Evolutionary conservation across 2,113 vertebrate genomes (phyloP).

Genomic region (Bujurquina vittata): DNA sequence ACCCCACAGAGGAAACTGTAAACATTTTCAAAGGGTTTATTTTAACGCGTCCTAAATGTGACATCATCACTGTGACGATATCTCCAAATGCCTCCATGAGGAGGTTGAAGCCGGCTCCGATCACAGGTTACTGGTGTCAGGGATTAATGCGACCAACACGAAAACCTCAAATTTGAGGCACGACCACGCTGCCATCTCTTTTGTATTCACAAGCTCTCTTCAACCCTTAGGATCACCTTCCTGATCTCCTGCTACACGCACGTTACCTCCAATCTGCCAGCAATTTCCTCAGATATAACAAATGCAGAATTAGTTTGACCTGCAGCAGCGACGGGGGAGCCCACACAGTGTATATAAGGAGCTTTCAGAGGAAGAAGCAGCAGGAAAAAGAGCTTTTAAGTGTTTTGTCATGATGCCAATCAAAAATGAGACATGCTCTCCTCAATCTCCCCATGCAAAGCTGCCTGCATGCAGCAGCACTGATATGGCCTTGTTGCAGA

Average conservation of each 20-base stretch:
- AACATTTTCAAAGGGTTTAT: background rate
- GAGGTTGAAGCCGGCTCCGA: slow-evolving; percentile 22
- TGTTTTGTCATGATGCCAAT: slow-evolving; percentile 51
- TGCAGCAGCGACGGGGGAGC: slow-evolving; percentile 17
- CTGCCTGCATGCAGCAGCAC: background rate
- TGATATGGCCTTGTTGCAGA: slow-evolving; percentile 16
- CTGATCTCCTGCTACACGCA: slow-evolving; percentile 57
- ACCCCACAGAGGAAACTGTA: background rate
- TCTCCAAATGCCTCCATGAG: slow-evolving; percentile 26
- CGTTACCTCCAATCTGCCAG: slow-evolving; percentile 47
- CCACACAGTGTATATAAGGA: slow-evolving; percentile 32
- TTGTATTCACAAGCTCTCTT: slow-evolving; percentile 42
- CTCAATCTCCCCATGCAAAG: slow-evolving; percentile 21
- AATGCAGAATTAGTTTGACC: slow-evolving; percentile 72
- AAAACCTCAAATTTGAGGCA: slow-evolving; percentile 52
- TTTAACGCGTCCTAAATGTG: slow-evolving; percentile 27
- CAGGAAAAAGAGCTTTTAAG: slow-evolving; percentile 4
- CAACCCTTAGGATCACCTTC: slow-evolving; percentile 37
- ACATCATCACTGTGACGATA: slow-evolving; percentile 12
- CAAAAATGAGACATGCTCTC: slow-evolving; percentile 45
- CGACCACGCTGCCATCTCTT: slow-evolving; percentile 18
- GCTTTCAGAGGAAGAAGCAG: slow-evolving; percentile 7
- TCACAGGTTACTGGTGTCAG: slow-evolving; percentile 40
- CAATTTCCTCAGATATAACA: slow-evolving; percentile 65
- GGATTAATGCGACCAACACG: slow-evolving; percentile 55